A percentile compares a stretch with the other conserved stretches of the same genome.
phyloP scores from a whole-genome alignment of 2,113 vertebrate genomes.

The Misgurnus anguillicaudatus region DNA sequence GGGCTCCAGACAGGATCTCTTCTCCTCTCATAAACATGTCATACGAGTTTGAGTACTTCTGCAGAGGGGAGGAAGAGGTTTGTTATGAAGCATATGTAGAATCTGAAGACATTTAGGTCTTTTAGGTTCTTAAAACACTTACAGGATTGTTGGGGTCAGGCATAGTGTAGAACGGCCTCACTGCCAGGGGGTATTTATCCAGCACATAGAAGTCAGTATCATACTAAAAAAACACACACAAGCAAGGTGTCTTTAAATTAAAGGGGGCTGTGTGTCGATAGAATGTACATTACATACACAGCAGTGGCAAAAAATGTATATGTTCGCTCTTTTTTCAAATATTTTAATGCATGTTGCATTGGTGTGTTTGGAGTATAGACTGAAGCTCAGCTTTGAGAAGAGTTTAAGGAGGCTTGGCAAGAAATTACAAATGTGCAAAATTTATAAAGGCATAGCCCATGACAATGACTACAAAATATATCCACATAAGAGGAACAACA shows the following conservation, averaged over 20 bases:
- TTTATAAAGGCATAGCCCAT: too few species aligned
- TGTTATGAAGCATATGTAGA: background rate
- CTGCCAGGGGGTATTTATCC: slow-evolving; percentile 97
- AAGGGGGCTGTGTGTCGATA: too few species aligned
- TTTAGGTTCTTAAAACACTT: slow-evolving; percentile 66
- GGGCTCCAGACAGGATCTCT: slow-evolving; percentile 97
- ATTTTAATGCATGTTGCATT: too few species aligned
- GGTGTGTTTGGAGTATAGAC: too few species aligned
- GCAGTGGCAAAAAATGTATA: too few species aligned
- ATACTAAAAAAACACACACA: slow-evolving; percentile 75
- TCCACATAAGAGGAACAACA: too few species aligned
- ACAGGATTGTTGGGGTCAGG: slow-evolving; percentile 90
- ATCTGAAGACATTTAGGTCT: background rate
- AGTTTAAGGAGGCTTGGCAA: too few species aligned
- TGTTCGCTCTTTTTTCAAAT: too few species aligned
- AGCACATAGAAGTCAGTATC: slow-evolving; percentile 99
- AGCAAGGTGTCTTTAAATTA: background rate
- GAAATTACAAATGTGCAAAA: too few species aligned
- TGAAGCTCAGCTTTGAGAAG: too few species aligned
- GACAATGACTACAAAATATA: too few species aligned
- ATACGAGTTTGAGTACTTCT: slow-evolving; percentile 98
- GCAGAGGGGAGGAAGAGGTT: slow-evolving; percentile 34
- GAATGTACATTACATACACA: too few species aligned
- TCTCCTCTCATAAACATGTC: slow-evolving; percentile 99
- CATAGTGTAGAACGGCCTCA: slow-evolving; percentile 99